phyloP scores from a whole-genome alignment of 2,888 invertebrate genomes.

The Aplocera efformata region DNA sequence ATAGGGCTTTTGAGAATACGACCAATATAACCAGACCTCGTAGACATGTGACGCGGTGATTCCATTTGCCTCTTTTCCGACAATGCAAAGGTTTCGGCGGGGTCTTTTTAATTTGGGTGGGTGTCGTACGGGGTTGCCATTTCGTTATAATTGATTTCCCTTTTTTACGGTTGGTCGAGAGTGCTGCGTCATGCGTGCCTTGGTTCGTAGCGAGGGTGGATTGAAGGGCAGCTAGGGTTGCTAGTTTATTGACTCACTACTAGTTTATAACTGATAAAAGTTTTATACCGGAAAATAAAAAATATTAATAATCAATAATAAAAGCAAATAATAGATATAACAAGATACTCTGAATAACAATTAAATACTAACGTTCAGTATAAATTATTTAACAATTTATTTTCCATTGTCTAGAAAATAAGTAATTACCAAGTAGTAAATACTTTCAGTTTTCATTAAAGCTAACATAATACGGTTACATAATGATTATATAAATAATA shows the following conservation, averaged over 20 bases:
- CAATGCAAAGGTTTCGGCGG: slow-evolving; percentile 25
- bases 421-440: too few relatives aligned
- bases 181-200: slow-evolving; percentile 54
- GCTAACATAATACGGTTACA: too few relatives aligned
- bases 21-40: slow-evolving; percentile 39
- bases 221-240: slow-evolving; percentile 38
- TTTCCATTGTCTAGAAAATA: too few relatives aligned
- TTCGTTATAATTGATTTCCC: slow-evolving; percentile 75
- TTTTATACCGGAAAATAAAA: too few relatives aligned
- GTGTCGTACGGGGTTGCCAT: slow-evolving; percentile 55
- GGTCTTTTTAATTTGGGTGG: slow-evolving; percentile 44
- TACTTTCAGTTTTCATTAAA: too few relatives aligned
- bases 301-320: too few relatives aligned
- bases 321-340: too few relatives aligned
- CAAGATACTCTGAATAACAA: too few relatives aligned
- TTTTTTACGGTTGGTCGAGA: slow-evolving; percentile 70
- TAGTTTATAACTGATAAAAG: too few relatives aligned
- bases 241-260: slow-evolving; percentile 1
- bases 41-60: slow-evolving; percentile 29
- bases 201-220: slow-evolving; percentile 48
- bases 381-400: too few relatives aligned
- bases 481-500: too few relatives aligned
- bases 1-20: slow-evolving; percentile 40
- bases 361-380: too few relatives aligned
- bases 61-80: slow-evolving; percentile 27